Evolutionary conservation across 2,113 vertebrate species (phyloP).

Genomic region (Lepisosteus osseus): DNA sequence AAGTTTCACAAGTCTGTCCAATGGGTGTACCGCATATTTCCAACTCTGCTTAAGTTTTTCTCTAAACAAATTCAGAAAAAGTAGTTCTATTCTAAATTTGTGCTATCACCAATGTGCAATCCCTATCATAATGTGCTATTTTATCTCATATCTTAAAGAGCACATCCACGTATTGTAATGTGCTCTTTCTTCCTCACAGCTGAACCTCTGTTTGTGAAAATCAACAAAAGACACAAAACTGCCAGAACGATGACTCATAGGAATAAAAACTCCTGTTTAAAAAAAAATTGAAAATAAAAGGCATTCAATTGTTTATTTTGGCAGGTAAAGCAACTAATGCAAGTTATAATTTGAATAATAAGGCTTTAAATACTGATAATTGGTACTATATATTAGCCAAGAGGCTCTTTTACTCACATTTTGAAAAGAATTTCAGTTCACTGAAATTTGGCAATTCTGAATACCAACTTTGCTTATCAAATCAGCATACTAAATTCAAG

Average conservation of each 20-base stretch:
- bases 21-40: constrained; percentile 1
- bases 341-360: background rate
- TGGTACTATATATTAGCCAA: background rate
- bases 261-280: background rate
- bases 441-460: too few relatives aligned
- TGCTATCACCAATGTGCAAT: constrained; percentile 76
- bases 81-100: constrained; percentile 53
- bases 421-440: too few relatives aligned
- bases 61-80: background rate
- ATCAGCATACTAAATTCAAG: too few relatives aligned
- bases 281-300: background rate
- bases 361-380: background rate
- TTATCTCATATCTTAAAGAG: background rate
- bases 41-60: constrained; percentile 1
- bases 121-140: constrained; percentile 20
- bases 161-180: too few relatives aligned
- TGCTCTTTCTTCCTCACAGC: background rate
- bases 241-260: background rate
- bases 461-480: too few relatives aligned
- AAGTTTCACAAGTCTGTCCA: constrained; percentile 3
- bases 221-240: background rate
- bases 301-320: background rate
- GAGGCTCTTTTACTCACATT: too few relatives aligned
- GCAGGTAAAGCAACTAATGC: constrained; percentile 1
- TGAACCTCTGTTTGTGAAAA: constrained; percentile 6